Evolutionary conservation across 2,888 invertebrate genomes (phyloP).

Genomic region (Volucella zonaria): DNA sequence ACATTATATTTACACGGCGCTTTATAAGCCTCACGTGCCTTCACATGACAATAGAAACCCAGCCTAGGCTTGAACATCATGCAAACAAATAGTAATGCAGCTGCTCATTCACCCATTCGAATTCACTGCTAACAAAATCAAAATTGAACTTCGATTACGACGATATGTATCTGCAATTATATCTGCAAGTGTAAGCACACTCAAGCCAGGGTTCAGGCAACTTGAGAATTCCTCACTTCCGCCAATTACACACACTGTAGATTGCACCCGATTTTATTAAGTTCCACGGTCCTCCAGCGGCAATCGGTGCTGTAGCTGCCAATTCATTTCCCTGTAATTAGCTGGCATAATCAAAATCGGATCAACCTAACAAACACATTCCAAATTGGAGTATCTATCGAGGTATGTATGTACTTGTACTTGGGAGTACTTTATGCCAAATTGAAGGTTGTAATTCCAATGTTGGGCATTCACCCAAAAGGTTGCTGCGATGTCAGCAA

Average conservation of each 20-base stretch:
- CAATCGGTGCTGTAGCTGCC: neutral
- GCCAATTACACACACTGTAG: slow-evolving; percentile 40
- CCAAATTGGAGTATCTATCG: neutral
- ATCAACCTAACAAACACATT: slow-evolving; percentile 31
- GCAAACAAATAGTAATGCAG: slow-evolving; percentile 5
- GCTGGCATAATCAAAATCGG: slow-evolving; percentile 46
- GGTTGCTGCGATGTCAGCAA: slow-evolving; percentile 37
- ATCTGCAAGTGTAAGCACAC: neutral
- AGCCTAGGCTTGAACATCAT: neutral
- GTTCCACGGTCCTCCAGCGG: slow-evolving; percentile 20
- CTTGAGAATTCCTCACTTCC: slow-evolving; percentile 27
- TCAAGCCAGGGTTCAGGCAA: neutral
- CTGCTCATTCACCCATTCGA: neutral
- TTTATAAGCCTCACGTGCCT: neutral
- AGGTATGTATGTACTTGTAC: no score
- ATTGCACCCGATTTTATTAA: slow-evolving; percentile 10
- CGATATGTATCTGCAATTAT: slow-evolving; percentile 14
- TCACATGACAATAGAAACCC: neutral
- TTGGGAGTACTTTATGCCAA: slow-evolving; percentile 20
- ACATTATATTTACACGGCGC: neutral
- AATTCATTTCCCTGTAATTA: slow-evolving; percentile 51
- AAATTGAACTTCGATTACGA: slow-evolving; percentile 8
- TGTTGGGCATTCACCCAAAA: slow-evolving; percentile 63
- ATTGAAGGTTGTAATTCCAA: slow-evolving; percentile 58
- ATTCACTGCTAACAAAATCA: neutral